Evolutionary conservation across 2,113 vertebrate genomes (phyloP).

Genomic region (Dasyornis broadbenti): DNA sequence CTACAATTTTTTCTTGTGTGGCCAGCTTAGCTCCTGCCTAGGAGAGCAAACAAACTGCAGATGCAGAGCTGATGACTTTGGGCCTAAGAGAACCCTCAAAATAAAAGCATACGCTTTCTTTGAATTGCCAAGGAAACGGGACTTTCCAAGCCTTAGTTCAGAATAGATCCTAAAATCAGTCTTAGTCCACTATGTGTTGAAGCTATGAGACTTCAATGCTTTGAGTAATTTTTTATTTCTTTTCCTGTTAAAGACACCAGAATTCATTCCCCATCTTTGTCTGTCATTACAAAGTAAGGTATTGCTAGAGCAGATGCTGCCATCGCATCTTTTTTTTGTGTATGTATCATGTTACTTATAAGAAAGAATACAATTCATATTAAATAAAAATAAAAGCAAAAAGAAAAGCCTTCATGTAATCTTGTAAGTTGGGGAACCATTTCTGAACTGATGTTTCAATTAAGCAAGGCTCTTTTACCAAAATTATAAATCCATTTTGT

Average conservation of each 20-base stretch:
- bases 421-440: neutral
- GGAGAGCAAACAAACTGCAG: neutral
- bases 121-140: neutral
- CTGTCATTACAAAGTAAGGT: neutral
- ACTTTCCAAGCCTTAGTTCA: neutral
- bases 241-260: neutral
- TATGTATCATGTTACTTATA: neutral
- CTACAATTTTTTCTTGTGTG: neutral
- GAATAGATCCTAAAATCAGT: neutral
- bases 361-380: neutral
- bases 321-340: neutral
- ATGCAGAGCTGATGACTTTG: neutral
- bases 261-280: neutral
- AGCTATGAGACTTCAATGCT: neutral
- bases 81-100: neutral
- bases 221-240: neutral
- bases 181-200: neutral
- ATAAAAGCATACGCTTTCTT: neutral
- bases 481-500: neutral
- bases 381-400: neutral
- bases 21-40: neutral
- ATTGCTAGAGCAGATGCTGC: neutral
- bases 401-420: neutral
- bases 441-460: neutral
- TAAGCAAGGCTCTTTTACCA: neutral